Conservation (phyloP, 2,113 vertebrate genomes). For the Prietella phreatophila region DNA sequence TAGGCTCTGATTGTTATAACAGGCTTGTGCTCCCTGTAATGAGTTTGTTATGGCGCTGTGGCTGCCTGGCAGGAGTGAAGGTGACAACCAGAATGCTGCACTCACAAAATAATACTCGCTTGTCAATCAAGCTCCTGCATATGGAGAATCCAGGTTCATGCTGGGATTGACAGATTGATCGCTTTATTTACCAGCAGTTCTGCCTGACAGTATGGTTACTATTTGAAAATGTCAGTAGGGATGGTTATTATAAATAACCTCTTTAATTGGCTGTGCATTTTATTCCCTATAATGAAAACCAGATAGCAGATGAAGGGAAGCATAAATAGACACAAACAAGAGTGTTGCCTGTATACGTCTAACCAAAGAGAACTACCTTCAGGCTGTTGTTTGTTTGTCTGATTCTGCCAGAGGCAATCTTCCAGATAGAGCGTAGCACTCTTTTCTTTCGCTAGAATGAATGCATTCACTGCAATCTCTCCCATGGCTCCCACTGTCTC, state of each 20-base stretch:
- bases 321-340: slow-evolving; percentile 45
- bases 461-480: slow-evolving; percentile 58
- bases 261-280: slow-evolving; percentile 46
- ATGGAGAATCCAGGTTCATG: slow-evolving; percentile 30
- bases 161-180: slow-evolving; percentile 23
- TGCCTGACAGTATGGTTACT: slow-evolving; percentile 10
- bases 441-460: slow-evolving; percentile 51
- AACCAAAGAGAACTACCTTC: slow-evolving; percentile 57
- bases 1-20: slow-evolving; percentile 35
- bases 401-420: slow-evolving; percentile 60
- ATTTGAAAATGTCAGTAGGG: slow-evolving; percentile 14
- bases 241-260: slow-evolving; percentile 30
- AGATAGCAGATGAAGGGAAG: slow-evolving; percentile 53
- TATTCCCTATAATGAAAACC: slow-evolving; percentile 38
- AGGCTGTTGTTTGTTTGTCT: slow-evolving; percentile 65
- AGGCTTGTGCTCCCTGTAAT: slow-evolving; percentile 19
- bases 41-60: slow-evolving; percentile 32
- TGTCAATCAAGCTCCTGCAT: slow-evolving; percentile 46
- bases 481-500: slow-evolving; percentile 53
- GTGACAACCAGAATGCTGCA: slow-evolving; percentile 45
- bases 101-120: slow-evolving; percentile 41
- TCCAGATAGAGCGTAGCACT: slow-evolving; percentile 61
- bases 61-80: slow-evolving; percentile 47
- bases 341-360: slow-evolving; percentile 42
- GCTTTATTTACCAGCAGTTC: slow-evolving; percentile 4